These are phyloP conservation scores for Zaprionus capensis DNA, from an alignment of 1,140 invertebrate species.

Conservation along the genomic window DNA sequence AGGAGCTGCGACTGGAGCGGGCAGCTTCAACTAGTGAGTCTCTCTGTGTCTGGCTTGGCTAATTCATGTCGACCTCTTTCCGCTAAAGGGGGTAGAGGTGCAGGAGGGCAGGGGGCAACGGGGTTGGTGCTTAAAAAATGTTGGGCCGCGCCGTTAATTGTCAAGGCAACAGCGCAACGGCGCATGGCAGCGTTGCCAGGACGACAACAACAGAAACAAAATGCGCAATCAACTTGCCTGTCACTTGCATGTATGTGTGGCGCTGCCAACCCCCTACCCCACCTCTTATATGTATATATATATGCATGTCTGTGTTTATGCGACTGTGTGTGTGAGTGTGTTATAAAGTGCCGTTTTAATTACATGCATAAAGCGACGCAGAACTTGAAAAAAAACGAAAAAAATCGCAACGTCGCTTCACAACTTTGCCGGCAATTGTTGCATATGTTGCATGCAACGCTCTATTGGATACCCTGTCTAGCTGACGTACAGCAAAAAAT, in stretches of 20 bases:
- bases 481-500: not conserved
- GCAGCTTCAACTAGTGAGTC: conserved; percentile 28
- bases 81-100: not conserved
- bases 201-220: conserved; percentile 46
- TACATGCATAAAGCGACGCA: conserved; percentile 56
- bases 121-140: conserved; percentile 19
- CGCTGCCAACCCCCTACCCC: not conserved
- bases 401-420: conserved; percentile 4
- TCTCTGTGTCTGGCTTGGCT: conserved; percentile 67
- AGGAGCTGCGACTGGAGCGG: too few relatives aligned
- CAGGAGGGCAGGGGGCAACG: not conserved
- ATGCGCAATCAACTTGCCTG: conserved; percentile 53
- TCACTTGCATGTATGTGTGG: conserved; percentile 34
- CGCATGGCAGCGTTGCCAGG: conserved; percentile 50
- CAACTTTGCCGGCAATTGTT: conserved; percentile 41
- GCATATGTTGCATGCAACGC: conserved; percentile 28
- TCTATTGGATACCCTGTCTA: not conserved
- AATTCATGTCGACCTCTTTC: conserved; percentile 65
- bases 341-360: conserved; percentile 67
- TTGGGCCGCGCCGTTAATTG: conserved; percentile 63
- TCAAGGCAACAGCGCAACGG: conserved; percentile 65
- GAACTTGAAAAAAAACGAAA: conserved; percentile 36
- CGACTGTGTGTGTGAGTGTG: conserved; percentile 12
- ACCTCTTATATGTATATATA: not conserved
- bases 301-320: conserved; percentile 3